Percentiles rank a stretch among this genome's conserved stretches.
Evolutionary conservation across 1,140 invertebrate species (phyloP).

Genomic region (Caenorhabditis brenneri): DNA sequence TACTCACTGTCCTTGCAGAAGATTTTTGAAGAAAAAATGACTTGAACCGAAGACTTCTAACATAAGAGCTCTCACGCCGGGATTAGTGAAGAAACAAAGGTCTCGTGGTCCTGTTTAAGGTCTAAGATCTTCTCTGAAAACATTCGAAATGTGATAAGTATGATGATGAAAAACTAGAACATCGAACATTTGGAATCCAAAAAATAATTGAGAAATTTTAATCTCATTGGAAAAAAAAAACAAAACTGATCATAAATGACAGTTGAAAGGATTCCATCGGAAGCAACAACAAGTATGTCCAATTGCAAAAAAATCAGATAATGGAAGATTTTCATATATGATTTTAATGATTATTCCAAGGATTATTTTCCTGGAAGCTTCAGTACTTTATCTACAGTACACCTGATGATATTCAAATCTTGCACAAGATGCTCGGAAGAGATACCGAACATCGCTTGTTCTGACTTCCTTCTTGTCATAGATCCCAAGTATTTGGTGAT

Average conservation of each 20-base stretch:
- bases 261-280: background rate
- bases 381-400: too few species aligned
- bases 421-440: too few species aligned
- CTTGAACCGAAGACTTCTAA: background rate
- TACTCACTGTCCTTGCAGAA: background rate
- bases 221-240: background rate
- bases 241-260: background rate
- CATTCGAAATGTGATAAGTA: background rate
- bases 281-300: background rate
- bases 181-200: background rate
- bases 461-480: too few species aligned
- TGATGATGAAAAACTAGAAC: background rate
- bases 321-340: too few species aligned
- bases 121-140: slow-evolving; percentile 1
- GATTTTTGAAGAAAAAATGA: slow-evolving; percentile 7
- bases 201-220: background rate
- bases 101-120: background rate
- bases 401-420: too few species aligned
- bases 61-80: slow-evolving; percentile 5
- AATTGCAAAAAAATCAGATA: too few species aligned
- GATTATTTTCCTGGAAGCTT: too few species aligned
- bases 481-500: too few species aligned
- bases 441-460: too few species aligned
- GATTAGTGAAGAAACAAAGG: slow-evolving; percentile 3
- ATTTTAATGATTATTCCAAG: too few species aligned